Percentiles rank a stretch among this genome's conserved stretches.
Conservation (phyloP, 2,797 vertebrate genomes). For the Enoplosus armatus region DNA sequence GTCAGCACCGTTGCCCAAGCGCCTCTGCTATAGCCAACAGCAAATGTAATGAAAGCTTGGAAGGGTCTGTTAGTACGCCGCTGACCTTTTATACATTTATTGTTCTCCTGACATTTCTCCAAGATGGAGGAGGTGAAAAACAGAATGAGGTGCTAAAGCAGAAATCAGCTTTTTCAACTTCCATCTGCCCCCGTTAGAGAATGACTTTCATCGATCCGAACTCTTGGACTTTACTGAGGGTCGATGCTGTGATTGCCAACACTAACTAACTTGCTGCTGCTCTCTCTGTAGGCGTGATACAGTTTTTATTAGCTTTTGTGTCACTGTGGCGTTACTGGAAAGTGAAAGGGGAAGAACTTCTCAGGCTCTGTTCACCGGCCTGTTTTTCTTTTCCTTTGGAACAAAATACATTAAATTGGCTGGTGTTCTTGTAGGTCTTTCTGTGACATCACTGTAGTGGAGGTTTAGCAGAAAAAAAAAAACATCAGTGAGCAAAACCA, state of each 20-base stretch:
- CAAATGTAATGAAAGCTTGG: constrained; percentile 85
- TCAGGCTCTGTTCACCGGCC: constrained; percentile 28
- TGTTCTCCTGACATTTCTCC: constrained; percentile 87
- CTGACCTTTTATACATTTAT: constrained; percentile 86
- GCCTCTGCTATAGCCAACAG: constrained; percentile 78
- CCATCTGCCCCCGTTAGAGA: constrained; percentile 72
- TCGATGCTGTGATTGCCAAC: constrained; percentile 84
- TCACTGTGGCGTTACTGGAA: constrained; percentile 63
- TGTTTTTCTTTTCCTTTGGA: constrained; percentile 40
- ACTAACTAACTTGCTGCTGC: constrained; percentile 78
- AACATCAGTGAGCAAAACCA: constrained; percentile 2
- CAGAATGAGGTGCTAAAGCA: constrained; percentile 75
- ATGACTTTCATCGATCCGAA: constrained; percentile 86
- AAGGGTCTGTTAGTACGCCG: constrained; percentile 85
- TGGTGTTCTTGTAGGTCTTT: constrained; percentile 5
- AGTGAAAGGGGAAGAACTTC: constrained; percentile 44
- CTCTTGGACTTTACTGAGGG: constrained; percentile 68
- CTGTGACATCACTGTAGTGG: constrained; percentile 9
- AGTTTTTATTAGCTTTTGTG: constrained; percentile 77
- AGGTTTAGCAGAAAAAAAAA: constrained; percentile 25
- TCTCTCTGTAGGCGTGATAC: constrained; percentile 68
- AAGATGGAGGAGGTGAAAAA: constrained; percentile 80
- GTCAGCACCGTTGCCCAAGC: constrained; percentile 80
- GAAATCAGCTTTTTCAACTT: constrained; percentile 77
- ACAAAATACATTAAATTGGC: constrained; percentile 33